phyloP scores from a whole-genome alignment of 2,888 invertebrate genomes.

The Dysmachus trigonus region DNA sequence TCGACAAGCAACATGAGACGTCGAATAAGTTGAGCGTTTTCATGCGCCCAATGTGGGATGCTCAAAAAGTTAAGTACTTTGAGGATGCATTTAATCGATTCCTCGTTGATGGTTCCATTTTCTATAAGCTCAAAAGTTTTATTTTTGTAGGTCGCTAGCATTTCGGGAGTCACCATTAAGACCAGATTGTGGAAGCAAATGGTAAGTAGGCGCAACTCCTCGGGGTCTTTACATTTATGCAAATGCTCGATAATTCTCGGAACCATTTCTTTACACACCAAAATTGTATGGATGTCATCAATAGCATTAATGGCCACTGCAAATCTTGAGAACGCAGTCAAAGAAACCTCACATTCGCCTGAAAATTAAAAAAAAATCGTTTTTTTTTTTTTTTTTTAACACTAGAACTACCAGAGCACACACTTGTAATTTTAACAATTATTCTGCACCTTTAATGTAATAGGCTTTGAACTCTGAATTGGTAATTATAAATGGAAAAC shows the following conservation, averaged over 20 bases:
- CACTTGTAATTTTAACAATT: no score
- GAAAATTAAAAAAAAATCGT: not conserved
- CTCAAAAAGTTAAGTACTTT: conserved; percentile 64
- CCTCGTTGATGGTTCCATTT: conserved; percentile 54
- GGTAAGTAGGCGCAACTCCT: conserved; percentile 65
- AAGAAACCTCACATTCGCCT: conserved; percentile 56
- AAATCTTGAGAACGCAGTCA: conserved; percentile 63
- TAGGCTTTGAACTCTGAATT: no score
- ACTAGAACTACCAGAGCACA: no score
- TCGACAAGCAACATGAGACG: conserved; percentile 61
- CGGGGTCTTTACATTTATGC: conserved; percentile 58
- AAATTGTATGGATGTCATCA: conserved; percentile 61
- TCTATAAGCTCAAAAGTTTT: conserved; percentile 60
- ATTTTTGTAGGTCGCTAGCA: conserved; percentile 60
- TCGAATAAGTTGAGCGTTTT: conserved; percentile 59
- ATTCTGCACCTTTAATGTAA: no score
- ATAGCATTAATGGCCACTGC: conserved; percentile 62
- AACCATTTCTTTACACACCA: conserved; percentile 61
- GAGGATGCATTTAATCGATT: conserved; percentile 55
- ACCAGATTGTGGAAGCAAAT: conserved; percentile 65
- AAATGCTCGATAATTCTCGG: conserved; percentile 60
- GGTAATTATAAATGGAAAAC: no score
- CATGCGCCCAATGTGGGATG: conserved; percentile 65
- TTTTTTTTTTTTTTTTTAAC: not conserved
- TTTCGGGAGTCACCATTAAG: conserved; percentile 60